These are phyloP conservation scores for Manis javanica DNA, from an alignment of 2,797 vertebrate genomes.

Conservation along the genomic window DNA sequence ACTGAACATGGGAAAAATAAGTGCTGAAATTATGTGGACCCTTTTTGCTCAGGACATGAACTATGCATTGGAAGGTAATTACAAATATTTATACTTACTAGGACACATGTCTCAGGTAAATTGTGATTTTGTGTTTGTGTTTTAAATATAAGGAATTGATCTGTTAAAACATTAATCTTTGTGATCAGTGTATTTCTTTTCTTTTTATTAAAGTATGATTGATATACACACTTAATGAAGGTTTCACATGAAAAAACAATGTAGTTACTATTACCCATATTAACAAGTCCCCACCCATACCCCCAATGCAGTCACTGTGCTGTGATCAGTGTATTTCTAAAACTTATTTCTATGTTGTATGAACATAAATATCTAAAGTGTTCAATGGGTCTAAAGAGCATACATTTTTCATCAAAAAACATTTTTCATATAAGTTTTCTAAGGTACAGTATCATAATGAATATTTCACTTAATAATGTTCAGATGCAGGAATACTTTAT, in stretches of 20 bases:
- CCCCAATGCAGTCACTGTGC: too few relatives aligned
- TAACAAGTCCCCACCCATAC: too few relatives aligned
- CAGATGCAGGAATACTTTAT: neutral
- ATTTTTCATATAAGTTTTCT: neutral
- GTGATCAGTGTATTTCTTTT: neutral
- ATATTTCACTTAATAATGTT: neutral
- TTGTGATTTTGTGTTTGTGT: neutral
- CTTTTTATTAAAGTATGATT: too few relatives aligned
- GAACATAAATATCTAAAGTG: neutral
- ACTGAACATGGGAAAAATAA: constrained; percentile 95
- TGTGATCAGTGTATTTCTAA: neutral
- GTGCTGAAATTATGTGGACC: constrained; percentile 96
- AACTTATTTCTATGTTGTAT: neutral
- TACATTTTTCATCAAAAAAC: neutral
- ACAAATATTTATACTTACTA: neutral
- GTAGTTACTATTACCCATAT: too few relatives aligned
- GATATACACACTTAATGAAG: too few relatives aligned
- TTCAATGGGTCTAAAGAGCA: neutral
- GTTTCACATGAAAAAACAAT: too few relatives aligned
- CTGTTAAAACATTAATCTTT: neutral
- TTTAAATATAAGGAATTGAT: neutral
- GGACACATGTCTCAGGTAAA: neutral
- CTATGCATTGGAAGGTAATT: constrained; percentile 98
- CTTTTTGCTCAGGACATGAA: constrained; percentile 98
- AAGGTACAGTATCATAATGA: neutral